Evolutionary conservation across 1,140 invertebrate genomes (phyloP).

Genomic region (Leptopilina clavipes): DNA sequence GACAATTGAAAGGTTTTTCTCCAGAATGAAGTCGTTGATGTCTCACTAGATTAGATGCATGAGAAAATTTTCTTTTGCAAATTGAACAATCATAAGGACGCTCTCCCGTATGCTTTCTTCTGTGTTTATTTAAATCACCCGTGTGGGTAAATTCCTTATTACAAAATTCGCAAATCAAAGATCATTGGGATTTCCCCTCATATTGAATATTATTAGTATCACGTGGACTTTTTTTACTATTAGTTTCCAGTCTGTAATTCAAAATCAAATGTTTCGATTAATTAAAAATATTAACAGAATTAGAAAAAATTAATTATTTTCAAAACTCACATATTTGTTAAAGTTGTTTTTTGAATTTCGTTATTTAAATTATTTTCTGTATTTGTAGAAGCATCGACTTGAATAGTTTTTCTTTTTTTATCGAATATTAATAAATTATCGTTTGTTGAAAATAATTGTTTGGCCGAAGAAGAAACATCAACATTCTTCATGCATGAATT

Average conservation of each 20-base stretch:
- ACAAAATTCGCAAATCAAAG: not conserved
- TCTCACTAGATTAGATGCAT: not conserved
- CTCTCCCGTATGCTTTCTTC: not conserved
- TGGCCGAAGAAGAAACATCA: not conserved
- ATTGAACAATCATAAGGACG: not conserved
- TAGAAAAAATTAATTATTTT: not conserved
- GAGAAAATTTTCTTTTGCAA: not conserved
- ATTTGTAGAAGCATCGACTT: not conserved
- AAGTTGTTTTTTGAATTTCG: not conserved
- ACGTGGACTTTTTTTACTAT: too few relatives aligned
- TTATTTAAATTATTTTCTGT: not conserved
- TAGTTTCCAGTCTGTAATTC: too few relatives aligned
- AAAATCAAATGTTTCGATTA: too few relatives aligned
- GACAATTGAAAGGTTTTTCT: not conserved
- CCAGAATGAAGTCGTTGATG: not conserved
- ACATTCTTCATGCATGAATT: not conserved
- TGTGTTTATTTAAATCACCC: slow-evolving; percentile 7
- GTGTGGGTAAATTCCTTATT: not conserved
- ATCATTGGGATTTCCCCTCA: not conserved
- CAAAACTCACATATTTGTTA: not conserved
- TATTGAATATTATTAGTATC: not conserved
- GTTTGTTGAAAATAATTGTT: not conserved
- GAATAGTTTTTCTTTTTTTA: not conserved
- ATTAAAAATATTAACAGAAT: too few relatives aligned
- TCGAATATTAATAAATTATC: not conserved